These are phyloP conservation scores for Echinarachnius parma DNA, from an alignment of 53 echinoderm and acorn worm species.

Conservation along the genomic window DNA sequence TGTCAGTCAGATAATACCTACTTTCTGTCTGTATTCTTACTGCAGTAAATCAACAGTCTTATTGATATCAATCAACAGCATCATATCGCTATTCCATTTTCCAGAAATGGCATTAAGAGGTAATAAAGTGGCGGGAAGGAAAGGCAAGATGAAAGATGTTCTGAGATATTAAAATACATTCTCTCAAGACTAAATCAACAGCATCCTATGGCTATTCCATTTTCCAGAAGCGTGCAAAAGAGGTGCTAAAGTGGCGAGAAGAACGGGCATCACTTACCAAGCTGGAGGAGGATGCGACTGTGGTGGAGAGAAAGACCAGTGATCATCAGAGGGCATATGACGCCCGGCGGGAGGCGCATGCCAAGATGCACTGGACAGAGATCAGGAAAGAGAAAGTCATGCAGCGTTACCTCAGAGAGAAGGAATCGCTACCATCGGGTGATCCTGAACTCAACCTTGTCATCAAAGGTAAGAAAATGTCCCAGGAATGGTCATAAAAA, in stretches of 20 bases:
- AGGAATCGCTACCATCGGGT: constrained; percentile 58
- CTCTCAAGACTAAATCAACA: no score
- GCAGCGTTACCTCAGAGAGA: constrained; percentile 42
- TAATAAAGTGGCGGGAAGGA: no score
- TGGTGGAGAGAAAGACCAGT: constrained; percentile 54
- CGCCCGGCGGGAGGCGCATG: constrained; percentile 57
- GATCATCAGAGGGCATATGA: constrained; percentile 60
- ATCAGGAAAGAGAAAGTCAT: constrained; percentile 44
- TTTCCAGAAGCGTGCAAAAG: constrained; percentile 76
- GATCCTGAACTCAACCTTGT: constrained; percentile 87
- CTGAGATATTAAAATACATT: no score
- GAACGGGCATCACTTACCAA: constrained; percentile 45
- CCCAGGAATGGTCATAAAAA: no score
- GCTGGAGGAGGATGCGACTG: constrained; percentile 49
- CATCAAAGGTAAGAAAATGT: constrained; percentile 88
- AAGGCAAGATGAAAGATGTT: no score
- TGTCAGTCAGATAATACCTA: no score
- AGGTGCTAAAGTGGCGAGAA: constrained; percentile 80
- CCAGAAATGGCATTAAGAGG: no score
- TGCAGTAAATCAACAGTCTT: no score
- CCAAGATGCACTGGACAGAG: constrained; percentile 58
- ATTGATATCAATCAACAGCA: no score
- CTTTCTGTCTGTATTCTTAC: no score
- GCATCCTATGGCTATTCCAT: no score
- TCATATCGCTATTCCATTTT: no score